Evolutionary conservation across 2,797 vertebrate species (phyloP), one percentile per base, ranked within the genome.

Genomic region (Buphagus erythrorhynchus): DNA sequence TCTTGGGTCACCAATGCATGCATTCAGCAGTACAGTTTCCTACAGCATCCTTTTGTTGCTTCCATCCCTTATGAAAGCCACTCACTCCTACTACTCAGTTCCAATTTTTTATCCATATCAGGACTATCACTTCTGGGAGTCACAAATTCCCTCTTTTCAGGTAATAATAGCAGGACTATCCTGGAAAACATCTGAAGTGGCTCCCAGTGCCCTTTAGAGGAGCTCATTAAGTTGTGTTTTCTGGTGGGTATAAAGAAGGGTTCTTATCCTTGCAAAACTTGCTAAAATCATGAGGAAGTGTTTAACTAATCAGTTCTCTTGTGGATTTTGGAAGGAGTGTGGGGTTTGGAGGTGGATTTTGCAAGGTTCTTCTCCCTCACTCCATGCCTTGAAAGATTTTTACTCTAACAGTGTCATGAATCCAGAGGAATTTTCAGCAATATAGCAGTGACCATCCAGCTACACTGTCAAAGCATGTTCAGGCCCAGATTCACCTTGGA

Each of bases 331-430:
- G 43, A 51, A 79, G 46, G 24, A 54, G 5, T 36, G 33, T 63
- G 13, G 38, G 18, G 4, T 83, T 52, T 76, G 49, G 20, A 35
- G 10, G 14, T 31, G 42, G 11, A 42, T 63, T 88, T 91, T 80
- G 6, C 7, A 13, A 28, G 0, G 2, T 24, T 71, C n/a, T 33
- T 40, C 29, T 81, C 33, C 16, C 13, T 89, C 14, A n/a, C 6
- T 33, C 22, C 19, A 5, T 46, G 10, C 6, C n/a, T 89, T 73
- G 62, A 19, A 85, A 54, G n/a, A n/a, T 81, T 48, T 72, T 68
- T 59, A 10, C 9, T 67, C 33, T 33, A 43, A 13, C 7, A 13
- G 2, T 0, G 0, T 14, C 10, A n/a, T 3, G 4, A 28, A 35
- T 19, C 5, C 40, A 36, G 33, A 24, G 24, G 29, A 61, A 46